phyloP scores from a whole-genome alignment of 92 coral and sea anemone genomes.

The Palythoa grandiflora region DNA sequence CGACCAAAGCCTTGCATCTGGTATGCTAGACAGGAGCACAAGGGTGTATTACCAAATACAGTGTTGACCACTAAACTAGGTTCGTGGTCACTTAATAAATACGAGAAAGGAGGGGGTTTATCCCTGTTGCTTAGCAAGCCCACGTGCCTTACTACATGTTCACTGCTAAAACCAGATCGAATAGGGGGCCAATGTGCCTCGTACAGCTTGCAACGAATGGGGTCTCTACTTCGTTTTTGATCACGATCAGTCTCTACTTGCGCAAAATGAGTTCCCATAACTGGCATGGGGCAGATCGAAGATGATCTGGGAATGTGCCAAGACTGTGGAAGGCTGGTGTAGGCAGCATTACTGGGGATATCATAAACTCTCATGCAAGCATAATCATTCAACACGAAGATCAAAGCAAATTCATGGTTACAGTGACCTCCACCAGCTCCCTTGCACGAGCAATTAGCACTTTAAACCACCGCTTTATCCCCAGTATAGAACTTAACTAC shows the following conservation, averaged over 20 bases:
- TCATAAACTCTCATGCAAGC: slow-evolving; percentile 45
- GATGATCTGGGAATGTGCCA: slow-evolving; percentile 68
- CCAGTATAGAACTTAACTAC: slow-evolving; percentile 16
- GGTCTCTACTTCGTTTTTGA: slow-evolving; percentile 55
- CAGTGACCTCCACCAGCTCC: slow-evolving; percentile 65
- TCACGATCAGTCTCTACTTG: slow-evolving; percentile 52
- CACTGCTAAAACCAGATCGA: slow-evolving; percentile 17
- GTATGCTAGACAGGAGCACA: slow-evolving; percentile 58
- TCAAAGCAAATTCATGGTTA: slow-evolving; percentile 66
- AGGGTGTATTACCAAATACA: slow-evolving; percentile 57
- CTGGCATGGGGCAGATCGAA: slow-evolving; percentile 61
- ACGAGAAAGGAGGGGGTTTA: slow-evolving; percentile 69
- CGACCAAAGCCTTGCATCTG: slow-evolving; percentile 65
- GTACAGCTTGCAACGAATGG: slow-evolving; percentile 61
- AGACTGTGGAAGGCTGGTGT: slow-evolving; percentile 63
- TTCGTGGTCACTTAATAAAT: slow-evolving; percentile 60
- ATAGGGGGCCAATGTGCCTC: slow-evolving; percentile 50
- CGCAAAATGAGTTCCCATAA: slow-evolving; percentile 65
- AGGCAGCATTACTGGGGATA: slow-evolving; percentile 65
- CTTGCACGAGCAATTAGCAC: slow-evolving; percentile 46
- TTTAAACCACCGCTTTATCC: neutral
- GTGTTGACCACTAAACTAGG: too few species aligned
- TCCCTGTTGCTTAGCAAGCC: slow-evolving; percentile 23
- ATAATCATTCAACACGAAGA: slow-evolving; percentile 66
- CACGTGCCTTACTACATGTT: slow-evolving; percentile 52